These are phyloP conservation scores for Periphyllus acericola DNA, from an alignment of 2,888 invertebrate genomes.

Conservation along the genomic window DNA sequence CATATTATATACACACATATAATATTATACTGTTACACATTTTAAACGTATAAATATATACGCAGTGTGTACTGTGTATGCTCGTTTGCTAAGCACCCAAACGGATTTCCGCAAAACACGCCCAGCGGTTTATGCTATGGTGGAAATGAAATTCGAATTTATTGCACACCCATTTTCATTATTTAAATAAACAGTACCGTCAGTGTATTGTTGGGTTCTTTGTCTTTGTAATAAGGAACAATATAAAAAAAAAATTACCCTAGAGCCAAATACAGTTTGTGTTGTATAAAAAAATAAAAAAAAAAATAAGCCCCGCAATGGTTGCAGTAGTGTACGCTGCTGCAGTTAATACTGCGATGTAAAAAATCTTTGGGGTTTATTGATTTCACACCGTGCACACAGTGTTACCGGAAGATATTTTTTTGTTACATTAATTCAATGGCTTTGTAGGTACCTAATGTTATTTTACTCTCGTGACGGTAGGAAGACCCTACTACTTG, in stretches of 20 bases:
- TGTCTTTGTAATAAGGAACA: constrained; percentile 36
- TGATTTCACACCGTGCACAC: neutral
- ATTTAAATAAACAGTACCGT: constrained; percentile 20
- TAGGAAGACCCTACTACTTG: neutral
- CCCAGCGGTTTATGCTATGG: constrained; percentile 34
- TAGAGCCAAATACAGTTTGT: neutral
- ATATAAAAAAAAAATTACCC: constrained; percentile 31
- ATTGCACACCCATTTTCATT: constrained; percentile 57
- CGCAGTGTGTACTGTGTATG: neutral
- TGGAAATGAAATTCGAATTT: constrained; percentile 54
- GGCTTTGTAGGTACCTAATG: neutral
- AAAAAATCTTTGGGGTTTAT: neutral
- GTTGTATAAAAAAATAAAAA: neutral
- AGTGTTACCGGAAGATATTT: constrained; percentile 16
- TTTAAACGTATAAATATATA: neutral
- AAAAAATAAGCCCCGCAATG: neutral
- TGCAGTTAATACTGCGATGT: neutral
- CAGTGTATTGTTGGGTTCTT: constrained; percentile 22
- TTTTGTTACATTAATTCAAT: neutral
- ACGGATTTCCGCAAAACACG: constrained; percentile 62
- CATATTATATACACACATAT: neutral
- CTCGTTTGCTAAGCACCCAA: constrained; percentile 14
- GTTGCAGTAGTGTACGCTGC: too few species aligned
- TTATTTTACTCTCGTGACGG: neutral
- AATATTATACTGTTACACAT: neutral